Percentiles rank a stretch among this genome's conserved stretches.
Conservation (phyloP, 2,888 invertebrate species). For the Cosmia trapezina region DNA sequence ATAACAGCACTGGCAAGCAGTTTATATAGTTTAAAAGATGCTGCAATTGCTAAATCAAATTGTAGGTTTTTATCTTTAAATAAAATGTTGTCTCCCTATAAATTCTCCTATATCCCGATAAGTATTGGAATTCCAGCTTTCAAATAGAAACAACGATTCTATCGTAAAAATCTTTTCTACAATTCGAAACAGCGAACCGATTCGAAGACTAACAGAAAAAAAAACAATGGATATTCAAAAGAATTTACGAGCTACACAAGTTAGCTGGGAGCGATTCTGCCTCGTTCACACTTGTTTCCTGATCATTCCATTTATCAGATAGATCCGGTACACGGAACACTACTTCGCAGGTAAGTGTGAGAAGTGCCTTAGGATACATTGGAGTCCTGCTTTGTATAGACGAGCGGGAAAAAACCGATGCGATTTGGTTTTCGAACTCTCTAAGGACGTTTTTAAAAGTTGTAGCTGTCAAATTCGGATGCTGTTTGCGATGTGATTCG, state of each 20-base stretch:
- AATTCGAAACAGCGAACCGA: constrained; percentile 45
- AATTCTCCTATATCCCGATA: constrained; percentile 13
- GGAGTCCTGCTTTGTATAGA: constrained; percentile 48
- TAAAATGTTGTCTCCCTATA: constrained; percentile 12
- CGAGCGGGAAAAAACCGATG: constrained; percentile 39
- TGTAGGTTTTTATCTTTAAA: constrained; percentile 6
- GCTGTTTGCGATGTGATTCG: constrained; percentile 1
- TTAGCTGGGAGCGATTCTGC: constrained; percentile 51
- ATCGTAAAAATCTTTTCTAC: constrained; percentile 52
- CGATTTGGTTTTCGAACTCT: constrained; percentile 37
- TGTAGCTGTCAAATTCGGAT: constrained; percentile 23
- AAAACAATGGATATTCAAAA: constrained; percentile 50
- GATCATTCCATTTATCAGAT: constrained; percentile 77
- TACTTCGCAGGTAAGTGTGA: constrained; percentile 78
- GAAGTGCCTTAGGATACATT: constrained; percentile 73
- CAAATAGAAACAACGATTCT: constrained; percentile 38
- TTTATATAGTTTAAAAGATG: neutral
- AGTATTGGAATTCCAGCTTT: constrained; percentile 36
- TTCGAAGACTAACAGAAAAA: constrained; percentile 37
- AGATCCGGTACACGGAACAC: constrained; percentile 76
- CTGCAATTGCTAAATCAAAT: neutral
- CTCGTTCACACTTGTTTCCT: constrained; percentile 71
- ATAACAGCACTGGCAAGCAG: neutral
- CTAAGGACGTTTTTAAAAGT: constrained; percentile 38
- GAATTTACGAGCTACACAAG: constrained; percentile 55